Evolutionary conservation across 2,113 vertebrate genomes (phyloP).

Genomic region (Rhagologus leucostigma): DNA sequence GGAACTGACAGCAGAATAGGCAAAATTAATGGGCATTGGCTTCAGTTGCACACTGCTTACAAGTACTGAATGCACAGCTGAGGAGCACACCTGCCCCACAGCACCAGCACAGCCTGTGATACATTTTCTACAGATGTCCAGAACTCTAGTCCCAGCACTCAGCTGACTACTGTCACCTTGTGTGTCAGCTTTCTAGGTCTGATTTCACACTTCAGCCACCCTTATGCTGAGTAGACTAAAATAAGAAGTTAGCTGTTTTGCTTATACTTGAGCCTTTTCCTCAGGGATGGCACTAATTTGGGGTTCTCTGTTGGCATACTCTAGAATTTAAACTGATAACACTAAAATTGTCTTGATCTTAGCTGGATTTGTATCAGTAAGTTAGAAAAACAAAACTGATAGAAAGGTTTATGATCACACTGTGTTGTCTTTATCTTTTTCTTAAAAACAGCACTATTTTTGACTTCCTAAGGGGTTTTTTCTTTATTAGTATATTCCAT

Average conservation of each 20-base stretch:
- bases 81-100: background rate
- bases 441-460: background rate
- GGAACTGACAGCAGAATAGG: background rate
- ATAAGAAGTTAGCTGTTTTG: background rate
- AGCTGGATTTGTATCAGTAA: background rate
- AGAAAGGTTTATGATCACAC: background rate
- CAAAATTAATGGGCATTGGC: background rate
- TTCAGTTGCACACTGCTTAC: background rate
- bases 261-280: background rate
- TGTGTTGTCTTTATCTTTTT: background rate
- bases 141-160: background rate
- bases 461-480: background rate
- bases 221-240: background rate
- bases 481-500: background rate
- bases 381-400: background rate
- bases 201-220: background rate
- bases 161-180: background rate
- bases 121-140: background rate
- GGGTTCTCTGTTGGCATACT: background rate
- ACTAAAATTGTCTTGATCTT: background rate
- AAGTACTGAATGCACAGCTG: background rate
- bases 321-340: background rate
- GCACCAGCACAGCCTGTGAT: background rate
- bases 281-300: background rate
- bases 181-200: background rate